Base-by-base conservation (phyloP, 2,113 vertebrate species). In the Bos javanicus region DNA sequence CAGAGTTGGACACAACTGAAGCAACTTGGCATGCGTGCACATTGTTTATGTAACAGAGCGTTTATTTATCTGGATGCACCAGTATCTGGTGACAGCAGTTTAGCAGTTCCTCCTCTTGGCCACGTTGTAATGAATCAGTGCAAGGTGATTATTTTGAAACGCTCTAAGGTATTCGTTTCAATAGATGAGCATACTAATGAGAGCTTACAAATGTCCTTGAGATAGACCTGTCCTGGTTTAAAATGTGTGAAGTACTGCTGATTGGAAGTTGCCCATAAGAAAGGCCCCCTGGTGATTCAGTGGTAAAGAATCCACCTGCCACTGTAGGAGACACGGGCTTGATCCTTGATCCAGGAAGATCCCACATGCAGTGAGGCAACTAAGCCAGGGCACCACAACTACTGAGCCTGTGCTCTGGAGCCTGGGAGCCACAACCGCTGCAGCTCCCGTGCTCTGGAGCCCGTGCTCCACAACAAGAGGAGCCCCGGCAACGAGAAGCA, bases 161-260 rank as follows among this genome's bases (percentile, higher is more conserved):
- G 12, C 9, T 81, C 9, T 78, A 28, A 78, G 39, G 25, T 12
- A 52, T 81, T n/a, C 52, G 30, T 52, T 81, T 81, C 48, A 3
- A 30, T 50, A 80, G 76, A 30, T 50, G 46, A 50, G 76, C 76
- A 33, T 50, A 50, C 46, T 80, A 50, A 30, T 50, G 17, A 33
- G 48, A 99, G 99, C 99, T 99, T 98, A 99, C 99, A 15, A 99
- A 99, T 10, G 99, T 99, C 83, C 98, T 99, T 97, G 99, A 99
- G 98, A 99, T 99, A 88, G 99, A 99, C 98, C 98, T 99, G 97
- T 99, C 99, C 99, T 99, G 96, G 99, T 99, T 95, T 99, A 99
- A 99, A 99, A 99, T 97, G 99, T 99, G 93, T 99, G 99, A 97
- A 99, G 99, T 99, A 99, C 94, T 99, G 99, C 96, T 99, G 99